Conservation (phyloP, 2,113 vertebrate species). For the Boleophthalmus pectinirostris region DNA sequence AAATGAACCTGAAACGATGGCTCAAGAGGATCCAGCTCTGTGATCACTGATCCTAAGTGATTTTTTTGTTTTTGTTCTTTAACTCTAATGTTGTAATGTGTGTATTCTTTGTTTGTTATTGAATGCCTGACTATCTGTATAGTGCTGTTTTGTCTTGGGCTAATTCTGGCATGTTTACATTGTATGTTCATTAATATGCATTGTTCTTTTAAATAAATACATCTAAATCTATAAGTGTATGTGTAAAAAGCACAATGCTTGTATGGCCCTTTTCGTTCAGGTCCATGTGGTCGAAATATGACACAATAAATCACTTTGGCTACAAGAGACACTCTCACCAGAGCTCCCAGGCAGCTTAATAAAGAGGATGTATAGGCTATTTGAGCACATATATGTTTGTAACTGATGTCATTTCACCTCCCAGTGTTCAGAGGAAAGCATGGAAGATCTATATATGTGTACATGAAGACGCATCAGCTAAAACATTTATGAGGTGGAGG, state of each 20-base stretch:
- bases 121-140: no score
- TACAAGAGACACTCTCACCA: neutral
- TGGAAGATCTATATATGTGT: conserved; percentile 1
- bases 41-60: no score
- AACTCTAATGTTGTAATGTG: no score
- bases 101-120: no score
- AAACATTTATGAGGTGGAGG: conserved; percentile 8
- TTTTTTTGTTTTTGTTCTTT: no score
- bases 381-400: neutral
- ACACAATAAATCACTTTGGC: conserved; percentile 5
- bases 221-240: neutral
- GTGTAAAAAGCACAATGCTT: neutral
- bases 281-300: neutral
- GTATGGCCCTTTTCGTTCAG: neutral
- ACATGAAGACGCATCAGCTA: neutral
- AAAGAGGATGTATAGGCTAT: conserved; percentile 2
- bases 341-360: neutral
- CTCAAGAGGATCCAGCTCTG: no score
- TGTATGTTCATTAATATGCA: no score
- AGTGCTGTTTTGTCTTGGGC: no score
- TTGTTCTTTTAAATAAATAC: no score
- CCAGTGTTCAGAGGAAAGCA: neutral
- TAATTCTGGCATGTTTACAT: no score
- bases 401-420: neutral
- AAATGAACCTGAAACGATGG: no score